Base-by-base conservation (phyloP, 53 echinoderm and acorn worm genomes). In the Echinometra lucunter region DNA sequence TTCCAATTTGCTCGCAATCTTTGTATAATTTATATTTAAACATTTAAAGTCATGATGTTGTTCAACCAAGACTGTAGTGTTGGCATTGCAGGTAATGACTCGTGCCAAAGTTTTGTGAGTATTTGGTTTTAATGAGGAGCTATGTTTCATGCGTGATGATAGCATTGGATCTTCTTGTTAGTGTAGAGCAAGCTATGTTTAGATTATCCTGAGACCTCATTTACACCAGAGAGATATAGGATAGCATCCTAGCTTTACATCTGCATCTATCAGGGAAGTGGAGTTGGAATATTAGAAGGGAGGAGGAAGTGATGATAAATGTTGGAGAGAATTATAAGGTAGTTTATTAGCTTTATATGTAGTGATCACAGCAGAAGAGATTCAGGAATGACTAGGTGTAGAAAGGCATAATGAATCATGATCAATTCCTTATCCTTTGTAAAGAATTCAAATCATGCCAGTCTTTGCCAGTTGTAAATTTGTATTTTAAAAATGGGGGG, bases 181-280 rank as follows among this genome's bases (percentile, higher is more conserved):
- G 12, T 85, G n/a, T 85, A 47, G 1, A 6, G 5, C 85, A 85
- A 28, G 49, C 85, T 85, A n/a, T 85, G 85, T 85, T 85, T 85
- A 85, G 85, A 85, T 28, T 47, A 85, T 53, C 85, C 28, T 83
- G 27, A 83, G 85, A 47, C 49, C 47, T 83, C 47, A 47, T 85
- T 85, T 47, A 49, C n/a, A 49, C 49, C 7, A 49, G 28, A 25
- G 11, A 85, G 9, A 53, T 49, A 85, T 28, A 85, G 45, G 21
- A 6, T 19, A 35, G 37, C 21, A 38, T 42, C 42, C 1, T 35
- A 15, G 63, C 23, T 63, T 63, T 16, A 21, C 16, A 15, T 21
- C 17, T 21, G 63, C 23, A 19, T 15, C 56, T 56, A 9, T 7
- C 56, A 56, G 7, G 56, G 56, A 9, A 56, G 56, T 56, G n/a